These are phyloP conservation scores for Lepilemur ruficaudatus DNA, from an alignment of 2,797 vertebrate species.

Conservation along the genomic window DNA sequence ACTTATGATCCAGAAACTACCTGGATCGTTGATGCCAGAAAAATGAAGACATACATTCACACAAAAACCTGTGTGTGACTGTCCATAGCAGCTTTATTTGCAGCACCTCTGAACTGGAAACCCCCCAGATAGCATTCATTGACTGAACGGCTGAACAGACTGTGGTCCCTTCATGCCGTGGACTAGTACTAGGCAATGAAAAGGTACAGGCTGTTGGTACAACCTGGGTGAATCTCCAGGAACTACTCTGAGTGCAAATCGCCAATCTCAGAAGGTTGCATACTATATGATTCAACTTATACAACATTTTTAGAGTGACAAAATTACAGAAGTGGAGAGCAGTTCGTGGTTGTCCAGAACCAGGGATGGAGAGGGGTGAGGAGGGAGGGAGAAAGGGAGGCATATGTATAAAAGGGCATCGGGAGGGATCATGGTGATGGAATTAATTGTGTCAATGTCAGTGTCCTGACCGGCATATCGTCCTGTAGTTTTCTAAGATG, in stretches of 20 bases:
- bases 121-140: not conserved
- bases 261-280: not conserved
- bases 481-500: not conserved
- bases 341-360: not conserved
- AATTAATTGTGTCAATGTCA: not conserved
- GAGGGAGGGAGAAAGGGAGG: too few species aligned
- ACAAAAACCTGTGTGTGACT: not conserved
- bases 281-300: not conserved
- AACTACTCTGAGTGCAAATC: not conserved
- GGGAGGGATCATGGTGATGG: not conserved
- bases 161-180: fast-evolving
- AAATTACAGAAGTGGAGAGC: not conserved
- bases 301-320: not conserved
- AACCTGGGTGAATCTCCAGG: not conserved
- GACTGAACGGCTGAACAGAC: not conserved
- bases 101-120: not conserved
- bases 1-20: not conserved
- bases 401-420: not conserved
- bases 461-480: not conserved
- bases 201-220: fast-evolving
- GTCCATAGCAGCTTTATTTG: not conserved
- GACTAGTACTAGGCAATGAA: not conserved
- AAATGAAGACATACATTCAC: not conserved
- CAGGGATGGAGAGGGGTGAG: too few species aligned
- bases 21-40: not conserved